Conservation (phyloP, 2,113 vertebrate species). For the cattle (Bos taurus) region DNA sequence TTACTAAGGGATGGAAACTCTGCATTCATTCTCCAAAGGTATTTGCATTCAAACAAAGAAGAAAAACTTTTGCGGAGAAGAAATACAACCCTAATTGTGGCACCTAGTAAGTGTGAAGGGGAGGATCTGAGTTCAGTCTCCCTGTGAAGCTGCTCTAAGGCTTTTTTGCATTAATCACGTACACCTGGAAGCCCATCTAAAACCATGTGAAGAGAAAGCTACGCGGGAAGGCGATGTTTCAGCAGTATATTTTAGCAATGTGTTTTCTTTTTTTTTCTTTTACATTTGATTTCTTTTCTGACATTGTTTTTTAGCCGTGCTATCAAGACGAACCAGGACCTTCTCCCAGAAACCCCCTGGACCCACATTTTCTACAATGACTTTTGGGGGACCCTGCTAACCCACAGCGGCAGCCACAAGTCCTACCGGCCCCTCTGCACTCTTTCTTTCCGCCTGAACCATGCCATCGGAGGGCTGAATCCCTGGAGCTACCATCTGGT, state of each 20-base stretch:
- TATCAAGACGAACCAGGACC: slow-evolving; percentile 99
- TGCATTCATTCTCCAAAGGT: neutral
- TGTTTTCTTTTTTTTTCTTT: neutral
- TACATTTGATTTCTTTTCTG: slow-evolving; percentile 52
- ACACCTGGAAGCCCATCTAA: neutral
- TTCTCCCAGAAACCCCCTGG: slow-evolving; percentile 97
- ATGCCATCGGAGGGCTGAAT: slow-evolving; percentile 91
- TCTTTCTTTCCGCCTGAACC: slow-evolving; percentile 96
- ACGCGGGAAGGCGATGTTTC: neutral
- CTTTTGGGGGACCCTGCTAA: slow-evolving; percentile 98
- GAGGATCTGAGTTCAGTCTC: neutral
- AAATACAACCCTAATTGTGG: neutral
- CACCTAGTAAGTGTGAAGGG: neutral
- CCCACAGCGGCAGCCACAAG: slow-evolving; percentile 99
- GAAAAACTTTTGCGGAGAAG: neutral
- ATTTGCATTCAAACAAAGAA: neutral
- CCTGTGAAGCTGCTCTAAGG: neutral
- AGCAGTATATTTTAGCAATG: slow-evolving; percentile 22
- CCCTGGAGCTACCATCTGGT: slow-evolving; percentile 97
- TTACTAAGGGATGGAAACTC: neutral
- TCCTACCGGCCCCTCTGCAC: slow-evolving; percentile 97
- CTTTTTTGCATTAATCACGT: neutral
- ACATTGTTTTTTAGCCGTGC: slow-evolving; percentile 89
- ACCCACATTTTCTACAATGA: slow-evolving; percentile 98
- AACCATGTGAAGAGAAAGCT: neutral